A percentile compares a stretch with the other conserved stretches of the same genome.
Conservation (phyloP, 2,888 invertebrate species). For the Agonum fuliginosum region DNA sequence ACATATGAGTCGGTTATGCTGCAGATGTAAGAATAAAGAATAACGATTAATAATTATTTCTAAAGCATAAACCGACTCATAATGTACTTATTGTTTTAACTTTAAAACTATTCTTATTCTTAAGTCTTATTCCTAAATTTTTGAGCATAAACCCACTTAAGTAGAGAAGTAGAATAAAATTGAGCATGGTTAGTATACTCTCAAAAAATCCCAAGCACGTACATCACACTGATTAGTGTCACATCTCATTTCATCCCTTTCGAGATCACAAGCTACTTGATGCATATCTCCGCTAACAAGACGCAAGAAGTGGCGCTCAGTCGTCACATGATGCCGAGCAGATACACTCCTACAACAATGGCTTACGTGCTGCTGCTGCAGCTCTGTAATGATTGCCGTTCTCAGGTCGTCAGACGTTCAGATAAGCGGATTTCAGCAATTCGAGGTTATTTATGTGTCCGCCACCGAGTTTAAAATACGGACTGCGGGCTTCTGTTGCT, state of each 20-base stretch:
- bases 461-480: conserved; percentile 29
- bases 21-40: too few species aligned
- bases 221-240: conserved; percentile 7
- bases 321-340: conserved; percentile 23
- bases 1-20: too few species aligned
- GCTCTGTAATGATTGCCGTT: conserved; percentile 51
- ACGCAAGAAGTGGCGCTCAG: conserved; percentile 26
- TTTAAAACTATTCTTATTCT: too few species aligned
- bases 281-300: background rate
- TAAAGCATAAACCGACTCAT: too few species aligned
- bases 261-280: background rate
- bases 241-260: background rate
- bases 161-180: too few species aligned
- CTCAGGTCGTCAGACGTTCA: conserved; percentile 52
- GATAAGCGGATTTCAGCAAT: conserved; percentile 58
- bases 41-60: too few species aligned
- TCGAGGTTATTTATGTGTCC: conserved; percentile 51
- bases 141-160: too few species aligned
- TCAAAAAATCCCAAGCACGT: too few species aligned
- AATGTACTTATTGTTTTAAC: too few species aligned
- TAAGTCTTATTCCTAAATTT: too few species aligned
- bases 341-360: conserved; percentile 47
- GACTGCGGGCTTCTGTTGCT: conserved; percentile 19
- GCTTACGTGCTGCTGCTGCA: conserved; percentile 45
- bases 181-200: too few species aligned